Conservation (phyloP, 2,797 vertebrate species). For the Syncerus caffer region DNA sequence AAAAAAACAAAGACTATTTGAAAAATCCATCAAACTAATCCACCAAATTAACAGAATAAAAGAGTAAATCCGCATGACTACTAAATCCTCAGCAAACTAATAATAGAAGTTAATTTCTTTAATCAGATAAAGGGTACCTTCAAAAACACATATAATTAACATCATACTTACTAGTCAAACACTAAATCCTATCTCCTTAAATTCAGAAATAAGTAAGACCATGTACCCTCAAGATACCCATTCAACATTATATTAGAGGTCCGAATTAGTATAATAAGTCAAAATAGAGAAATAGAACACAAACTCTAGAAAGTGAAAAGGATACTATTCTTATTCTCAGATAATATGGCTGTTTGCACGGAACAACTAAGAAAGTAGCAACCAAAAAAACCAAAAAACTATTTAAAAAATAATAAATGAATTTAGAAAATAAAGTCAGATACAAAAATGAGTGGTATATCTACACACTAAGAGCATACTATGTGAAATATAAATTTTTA, state of each 20-base stretch:
- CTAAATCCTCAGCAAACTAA: slow-evolving; percentile 3
- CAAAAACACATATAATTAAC: background rate
- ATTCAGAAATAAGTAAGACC: background rate
- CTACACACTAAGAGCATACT: background rate
- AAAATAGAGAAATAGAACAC: slow-evolving; percentile 8
- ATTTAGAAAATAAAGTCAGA: background rate
- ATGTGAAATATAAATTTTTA: background rate
- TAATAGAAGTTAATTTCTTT: background rate
- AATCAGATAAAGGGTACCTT: background rate
- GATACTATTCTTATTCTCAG: background rate
- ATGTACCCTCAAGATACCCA: background rate
- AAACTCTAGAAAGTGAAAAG: background rate
- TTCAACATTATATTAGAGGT: background rate
- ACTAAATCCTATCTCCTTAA: background rate
- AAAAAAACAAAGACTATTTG: background rate
- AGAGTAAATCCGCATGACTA: background rate
- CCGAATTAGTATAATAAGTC: background rate
- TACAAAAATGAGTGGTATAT: background rate
- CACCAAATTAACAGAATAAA: background rate
- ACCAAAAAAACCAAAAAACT: background rate
- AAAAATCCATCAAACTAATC: background rate
- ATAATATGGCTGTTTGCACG: background rate
- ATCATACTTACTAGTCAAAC: background rate
- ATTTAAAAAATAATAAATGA: background rate
- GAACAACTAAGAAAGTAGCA: background rate